These are phyloP conservation scores for Procapra przewalskii DNA, from an alignment of 2,113 vertebrate genomes.

Conservation along the genomic window DNA sequence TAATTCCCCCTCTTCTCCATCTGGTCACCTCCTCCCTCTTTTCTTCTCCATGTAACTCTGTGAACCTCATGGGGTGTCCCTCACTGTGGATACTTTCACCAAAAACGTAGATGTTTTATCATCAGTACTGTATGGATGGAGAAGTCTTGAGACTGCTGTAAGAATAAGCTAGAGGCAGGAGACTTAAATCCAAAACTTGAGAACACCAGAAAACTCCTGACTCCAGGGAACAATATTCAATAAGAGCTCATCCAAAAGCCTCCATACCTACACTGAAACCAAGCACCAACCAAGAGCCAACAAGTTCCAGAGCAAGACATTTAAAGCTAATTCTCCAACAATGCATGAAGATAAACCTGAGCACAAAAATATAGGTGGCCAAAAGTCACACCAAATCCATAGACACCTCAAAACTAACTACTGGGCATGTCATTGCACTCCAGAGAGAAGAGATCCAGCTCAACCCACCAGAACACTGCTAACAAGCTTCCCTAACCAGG, in stretches of 20 bases:
- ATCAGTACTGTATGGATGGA: background rate
- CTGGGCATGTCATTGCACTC: background rate
- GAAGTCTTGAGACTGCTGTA: background rate
- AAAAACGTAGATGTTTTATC: background rate
- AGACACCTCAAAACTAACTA: background rate
- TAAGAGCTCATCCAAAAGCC: background rate
- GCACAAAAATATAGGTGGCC: background rate
- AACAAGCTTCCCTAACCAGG: background rate
- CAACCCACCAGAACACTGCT: background rate
- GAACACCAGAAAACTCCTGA: background rate
- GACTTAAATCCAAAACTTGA: background rate
- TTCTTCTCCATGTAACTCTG: no score
- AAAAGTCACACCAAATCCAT: background rate
- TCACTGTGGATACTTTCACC: no score
- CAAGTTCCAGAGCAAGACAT: background rate
- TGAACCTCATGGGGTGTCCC: no score
- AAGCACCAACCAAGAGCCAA: background rate
- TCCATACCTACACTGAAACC: background rate
- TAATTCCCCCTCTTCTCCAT: no score
- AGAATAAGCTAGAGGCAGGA: background rate
- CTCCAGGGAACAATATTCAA: background rate
- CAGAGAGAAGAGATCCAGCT: background rate
- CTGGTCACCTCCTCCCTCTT: no score
- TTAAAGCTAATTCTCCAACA: background rate
- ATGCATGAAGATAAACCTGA: background rate